Percentiles rank a stretch among this genome's conserved stretches.
Evolutionary conservation across 2,888 invertebrate genomes (phyloP).

Genomic region (Morpho achilles): DNA sequence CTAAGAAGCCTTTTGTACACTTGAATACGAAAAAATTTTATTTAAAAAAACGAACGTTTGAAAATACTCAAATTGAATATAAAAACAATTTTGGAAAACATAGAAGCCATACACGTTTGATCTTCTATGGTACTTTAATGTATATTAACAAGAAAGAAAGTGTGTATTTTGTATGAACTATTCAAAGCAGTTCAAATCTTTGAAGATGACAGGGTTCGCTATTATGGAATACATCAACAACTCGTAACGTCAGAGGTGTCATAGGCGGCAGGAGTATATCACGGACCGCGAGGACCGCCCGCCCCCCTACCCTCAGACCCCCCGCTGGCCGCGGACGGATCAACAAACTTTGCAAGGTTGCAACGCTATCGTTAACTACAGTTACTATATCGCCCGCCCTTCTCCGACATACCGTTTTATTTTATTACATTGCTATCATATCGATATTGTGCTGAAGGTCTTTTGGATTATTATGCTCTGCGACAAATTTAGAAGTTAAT

Average conservation of each 20-base stretch:
- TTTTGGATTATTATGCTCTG: constrained; percentile 32
- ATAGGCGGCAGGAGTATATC: constrained; percentile 29
- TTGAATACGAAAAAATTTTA: too few species aligned
- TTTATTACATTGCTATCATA: constrained; percentile 67
- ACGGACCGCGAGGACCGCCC: constrained; percentile 29
- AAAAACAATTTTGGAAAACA: too few species aligned
- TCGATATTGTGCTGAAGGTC: constrained; percentile 61
- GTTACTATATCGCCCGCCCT: constrained; percentile 74
- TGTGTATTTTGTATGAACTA: too few species aligned
- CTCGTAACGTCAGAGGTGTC: constrained; percentile 14
- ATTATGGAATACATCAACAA: too few species aligned
- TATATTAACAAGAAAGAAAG: too few species aligned
- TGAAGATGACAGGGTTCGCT: too few species aligned
- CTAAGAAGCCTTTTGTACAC: too few species aligned
- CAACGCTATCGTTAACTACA: constrained; percentile 64
- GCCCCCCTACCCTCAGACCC: constrained; percentile 30
- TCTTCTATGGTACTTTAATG: too few species aligned
- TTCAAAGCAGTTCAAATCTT: too few species aligned
- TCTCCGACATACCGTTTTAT: constrained; percentile 66
- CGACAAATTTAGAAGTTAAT: constrained; percentile 10
- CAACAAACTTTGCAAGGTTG: constrained; percentile 79
- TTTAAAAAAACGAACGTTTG: too few species aligned
- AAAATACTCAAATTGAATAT: too few species aligned
- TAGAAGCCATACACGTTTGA: too few species aligned
- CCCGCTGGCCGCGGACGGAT: constrained; percentile 44